A percentile compares a stretch with the other conserved stretches of the same genome.
Conservation (phyloP, 2,113 vertebrate species). For the Pelvicachromis taeniatus region DNA sequence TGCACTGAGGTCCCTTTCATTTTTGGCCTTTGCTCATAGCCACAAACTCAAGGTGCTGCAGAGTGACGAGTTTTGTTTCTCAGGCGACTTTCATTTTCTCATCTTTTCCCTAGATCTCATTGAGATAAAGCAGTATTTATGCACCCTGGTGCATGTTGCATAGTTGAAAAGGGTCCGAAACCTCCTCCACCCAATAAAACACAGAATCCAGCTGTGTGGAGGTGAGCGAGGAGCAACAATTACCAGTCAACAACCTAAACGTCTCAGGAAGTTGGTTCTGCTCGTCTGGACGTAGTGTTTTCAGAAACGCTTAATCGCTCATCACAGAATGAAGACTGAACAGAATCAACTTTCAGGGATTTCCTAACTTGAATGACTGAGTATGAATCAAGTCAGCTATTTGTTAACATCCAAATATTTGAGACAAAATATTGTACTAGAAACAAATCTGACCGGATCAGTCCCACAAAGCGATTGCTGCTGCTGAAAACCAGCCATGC, state of each 20-base stretch:
- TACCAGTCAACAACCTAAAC: neutral
- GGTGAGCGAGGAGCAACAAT: neutral
- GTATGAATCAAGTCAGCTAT: no score
- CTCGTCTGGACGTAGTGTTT: neutral
- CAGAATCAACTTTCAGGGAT: no score
- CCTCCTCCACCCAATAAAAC: neutral
- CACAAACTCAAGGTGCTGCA: neutral
- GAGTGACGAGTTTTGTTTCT: neutral
- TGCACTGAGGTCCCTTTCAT: neutral
- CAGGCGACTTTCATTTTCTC: neutral
- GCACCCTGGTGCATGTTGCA: neutral
- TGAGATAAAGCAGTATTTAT: neutral
- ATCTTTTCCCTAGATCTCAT: neutral
- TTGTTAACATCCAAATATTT: neutral
- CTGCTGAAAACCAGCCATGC: neutral
- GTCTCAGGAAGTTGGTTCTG: neutral
- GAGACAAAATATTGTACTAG: neutral
- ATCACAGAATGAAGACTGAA: neutral
- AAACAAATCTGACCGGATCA: neutral
- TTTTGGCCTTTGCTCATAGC: neutral
- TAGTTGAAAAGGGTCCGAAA: neutral
- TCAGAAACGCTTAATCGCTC: neutral
- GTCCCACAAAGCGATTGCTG: accelerated
- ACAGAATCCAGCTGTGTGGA: neutral
- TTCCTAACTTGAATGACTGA: no score